Evolutionary conservation across 2,888 invertebrate species (phyloP).

Genomic region (Cataglyphis cursor): DNA sequence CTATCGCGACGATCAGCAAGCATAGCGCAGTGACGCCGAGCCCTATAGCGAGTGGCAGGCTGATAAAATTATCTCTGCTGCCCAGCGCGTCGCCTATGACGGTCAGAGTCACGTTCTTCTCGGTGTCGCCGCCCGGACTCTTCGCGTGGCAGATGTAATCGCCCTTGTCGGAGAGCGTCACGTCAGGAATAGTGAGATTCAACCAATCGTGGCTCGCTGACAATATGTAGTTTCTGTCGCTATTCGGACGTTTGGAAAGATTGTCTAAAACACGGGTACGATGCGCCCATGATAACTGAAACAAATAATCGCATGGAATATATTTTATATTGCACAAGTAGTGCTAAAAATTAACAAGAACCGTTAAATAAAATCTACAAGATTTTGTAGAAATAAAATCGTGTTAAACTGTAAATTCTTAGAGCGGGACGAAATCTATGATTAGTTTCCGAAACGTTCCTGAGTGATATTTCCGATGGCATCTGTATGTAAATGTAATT

Average conservation of each 20-base stretch:
- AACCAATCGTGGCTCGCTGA: slow-evolving; percentile 83
- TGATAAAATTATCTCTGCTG: slow-evolving; percentile 79
- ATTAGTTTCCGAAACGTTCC: background rate
- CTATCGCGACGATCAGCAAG: slow-evolving; percentile 87
- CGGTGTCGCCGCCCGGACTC: slow-evolving; percentile 93
- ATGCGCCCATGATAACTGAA: slow-evolving; percentile 88
- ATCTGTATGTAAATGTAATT: background rate
- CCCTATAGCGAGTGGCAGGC: slow-evolving; percentile 87
- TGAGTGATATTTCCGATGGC: background rate
- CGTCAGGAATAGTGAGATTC: slow-evolving; percentile 90
- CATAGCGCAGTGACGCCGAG: slow-evolving; percentile 88
- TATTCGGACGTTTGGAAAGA: slow-evolving; percentile 81
- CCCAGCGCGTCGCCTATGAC: slow-evolving; percentile 84
- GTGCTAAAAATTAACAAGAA: background rate
- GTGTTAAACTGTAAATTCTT: background rate
- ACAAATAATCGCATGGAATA: slow-evolving; percentile 77
- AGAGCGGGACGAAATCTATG: background rate
- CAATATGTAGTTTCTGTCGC: slow-evolving; percentile 86
- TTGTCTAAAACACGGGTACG: slow-evolving; percentile 80
- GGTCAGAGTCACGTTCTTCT: slow-evolving; percentile 91
- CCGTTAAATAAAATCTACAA: background rate
- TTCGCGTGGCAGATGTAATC: slow-evolving; percentile 93
- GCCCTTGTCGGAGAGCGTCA: slow-evolving; percentile 90
- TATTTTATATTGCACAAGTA: background rate
- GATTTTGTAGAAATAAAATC: background rate